Conservation (phyloP, 2,888 invertebrate species). For the Formica aserva region DNA sequence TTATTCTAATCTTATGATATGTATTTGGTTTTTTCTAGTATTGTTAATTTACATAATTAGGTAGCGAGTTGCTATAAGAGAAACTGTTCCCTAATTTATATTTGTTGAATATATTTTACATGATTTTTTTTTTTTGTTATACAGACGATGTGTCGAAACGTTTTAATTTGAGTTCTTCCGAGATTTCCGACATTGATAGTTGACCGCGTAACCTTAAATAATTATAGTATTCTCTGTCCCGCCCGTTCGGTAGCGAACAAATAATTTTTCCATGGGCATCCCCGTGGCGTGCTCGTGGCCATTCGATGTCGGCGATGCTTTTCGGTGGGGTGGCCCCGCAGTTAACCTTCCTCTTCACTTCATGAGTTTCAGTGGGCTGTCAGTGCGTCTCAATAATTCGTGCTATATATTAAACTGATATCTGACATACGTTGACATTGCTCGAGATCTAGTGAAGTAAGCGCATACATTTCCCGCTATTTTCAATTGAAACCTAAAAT, state of each 20-base stretch:
- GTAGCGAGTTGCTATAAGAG: not conserved
- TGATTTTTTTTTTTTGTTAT: not conserved
- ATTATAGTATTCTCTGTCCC: constrained; percentile 66
- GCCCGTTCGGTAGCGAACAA: constrained; percentile 72
- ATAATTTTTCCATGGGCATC: constrained; percentile 82
- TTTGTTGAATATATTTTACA: not conserved
- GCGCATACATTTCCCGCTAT: not conserved
- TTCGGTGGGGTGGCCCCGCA: constrained; percentile 76
- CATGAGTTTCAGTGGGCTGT: constrained; percentile 65
- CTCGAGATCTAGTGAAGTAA: not conserved
- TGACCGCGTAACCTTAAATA: constrained; percentile 67
- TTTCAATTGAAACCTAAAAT: not conserved
- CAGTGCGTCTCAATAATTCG: constrained; percentile 68
- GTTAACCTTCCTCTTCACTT: constrained; percentile 78
- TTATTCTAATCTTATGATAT: not conserved
- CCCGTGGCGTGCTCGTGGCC: constrained; percentile 83
- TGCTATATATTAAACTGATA: not conserved
- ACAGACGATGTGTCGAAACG: not conserved
- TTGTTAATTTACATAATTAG: not conserved
- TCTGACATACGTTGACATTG: not conserved
- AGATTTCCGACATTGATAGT: constrained; percentile 13
- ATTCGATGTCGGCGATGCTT: constrained; percentile 79
- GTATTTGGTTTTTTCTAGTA: not conserved
- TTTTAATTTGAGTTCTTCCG: not conserved
- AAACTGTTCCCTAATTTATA: not conserved